Evolutionary conservation across 2,888 invertebrate species (phyloP).

Genomic region (Harpalus rubripes): DNA sequence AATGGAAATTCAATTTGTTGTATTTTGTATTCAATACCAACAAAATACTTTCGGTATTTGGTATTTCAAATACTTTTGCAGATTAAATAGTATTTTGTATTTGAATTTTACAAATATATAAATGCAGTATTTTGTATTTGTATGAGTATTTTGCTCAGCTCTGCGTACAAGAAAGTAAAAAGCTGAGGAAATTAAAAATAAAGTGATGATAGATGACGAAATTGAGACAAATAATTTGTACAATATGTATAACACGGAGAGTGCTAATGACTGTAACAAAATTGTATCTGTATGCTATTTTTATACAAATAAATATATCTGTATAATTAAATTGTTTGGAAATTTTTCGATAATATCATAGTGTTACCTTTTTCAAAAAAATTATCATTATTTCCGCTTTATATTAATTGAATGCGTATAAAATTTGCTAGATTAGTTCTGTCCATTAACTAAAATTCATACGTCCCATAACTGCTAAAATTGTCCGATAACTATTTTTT

Average conservation of each 20-base stretch:
- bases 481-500: slow-evolving; percentile 14
- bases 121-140: too few relatives aligned
- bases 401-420: background rate
- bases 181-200: background rate
- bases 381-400: slow-evolving; percentile 9
- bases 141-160: too few relatives aligned
- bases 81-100: too few relatives aligned
- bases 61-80: too few relatives aligned
- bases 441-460: slow-evolving; percentile 17
- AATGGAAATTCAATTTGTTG: too few relatives aligned
- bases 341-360: slow-evolving; percentile 1
- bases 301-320: slow-evolving; percentile 15
- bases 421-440: background rate
- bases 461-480: slow-evolving; percentile 11
- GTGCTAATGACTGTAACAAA: slow-evolving; percentile 7
- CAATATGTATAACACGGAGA: slow-evolving; percentile 2
- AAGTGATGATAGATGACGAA: slow-evolving; percentile 8
- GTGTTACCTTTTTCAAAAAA: background rate
- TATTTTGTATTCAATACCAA: too few relatives aligned
- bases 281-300: slow-evolving; percentile 13
- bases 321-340: background rate
- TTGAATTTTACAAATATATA: too few relatives aligned
- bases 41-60: too few relatives aligned
- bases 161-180: too few relatives aligned
- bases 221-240: slow-evolving; percentile 18